Percentiles rank a stretch among this genome's conserved stretches.
These are phyloP conservation scores for Petrolisthes cinctipes DNA, from an alignment of 2,888 invertebrate genomes.

Conservation along the genomic window DNA sequence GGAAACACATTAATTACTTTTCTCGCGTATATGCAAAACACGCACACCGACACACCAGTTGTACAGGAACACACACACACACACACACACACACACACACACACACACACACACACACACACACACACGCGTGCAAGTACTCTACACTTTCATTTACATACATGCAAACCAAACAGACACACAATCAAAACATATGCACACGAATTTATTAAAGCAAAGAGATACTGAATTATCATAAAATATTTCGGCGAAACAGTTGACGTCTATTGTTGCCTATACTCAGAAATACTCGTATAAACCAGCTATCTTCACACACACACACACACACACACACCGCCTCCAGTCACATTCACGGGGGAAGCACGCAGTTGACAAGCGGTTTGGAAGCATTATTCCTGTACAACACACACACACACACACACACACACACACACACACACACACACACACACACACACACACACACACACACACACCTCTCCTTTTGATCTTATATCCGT, in stretches of 20 bases:
- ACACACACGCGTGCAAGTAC: too few species aligned
- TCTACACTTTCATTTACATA: too few species aligned
- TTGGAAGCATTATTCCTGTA: too few species aligned
- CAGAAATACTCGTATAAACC: not conserved
- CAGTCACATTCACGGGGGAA: not conserved
- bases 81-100: not conserved
- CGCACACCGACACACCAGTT: not conserved
- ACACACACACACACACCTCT: not conserved
- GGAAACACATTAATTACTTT: not conserved
- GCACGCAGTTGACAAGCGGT: not conserved
- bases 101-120: not conserved
- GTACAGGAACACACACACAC: not conserved
- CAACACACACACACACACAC: not conserved
- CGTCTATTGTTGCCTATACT: too few species aligned
- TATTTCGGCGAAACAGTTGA: too few species aligned
- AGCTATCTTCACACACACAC: not conserved
- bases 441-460: slow-evolving; percentile 1
- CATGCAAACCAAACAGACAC: too few species aligned
- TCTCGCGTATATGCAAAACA: not conserved
- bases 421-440: not conserved
- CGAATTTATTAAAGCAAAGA: not conserved
- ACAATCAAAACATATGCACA: not conserved
- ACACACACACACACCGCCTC: not conserved
- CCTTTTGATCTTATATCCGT: too few species aligned
- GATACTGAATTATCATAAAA: not conserved